A percentile compares a stretch with the other conserved stretches of the same genome.
These are phyloP conservation scores for Laothoe populi DNA, from an alignment of 2,888 invertebrate species.

Conservation along the genomic window DNA sequence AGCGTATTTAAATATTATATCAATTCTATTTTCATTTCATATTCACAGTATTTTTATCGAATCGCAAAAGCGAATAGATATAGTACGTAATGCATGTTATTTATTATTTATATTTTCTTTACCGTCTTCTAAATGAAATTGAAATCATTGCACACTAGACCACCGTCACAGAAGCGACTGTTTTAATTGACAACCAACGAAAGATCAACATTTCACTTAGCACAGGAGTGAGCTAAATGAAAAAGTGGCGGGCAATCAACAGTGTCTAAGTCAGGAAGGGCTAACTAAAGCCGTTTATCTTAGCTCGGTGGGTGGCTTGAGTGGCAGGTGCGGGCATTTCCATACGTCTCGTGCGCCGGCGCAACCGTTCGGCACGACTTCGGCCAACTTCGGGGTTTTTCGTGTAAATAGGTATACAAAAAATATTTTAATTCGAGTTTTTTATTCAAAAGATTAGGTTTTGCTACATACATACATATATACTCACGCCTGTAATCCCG, in stretches of 20 bases:
- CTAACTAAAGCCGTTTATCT: conserved; percentile 39
- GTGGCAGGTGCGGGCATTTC: conserved; percentile 51
- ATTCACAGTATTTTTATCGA: no score
- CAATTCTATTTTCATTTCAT: no score
- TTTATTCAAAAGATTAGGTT: background rate
- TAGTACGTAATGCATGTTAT: no score
- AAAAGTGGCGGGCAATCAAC: conserved; percentile 33
- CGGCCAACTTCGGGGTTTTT: conserved; percentile 7
- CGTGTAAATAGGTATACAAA: no score
- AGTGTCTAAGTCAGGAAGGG: conserved; percentile 35
- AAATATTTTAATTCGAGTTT: no score
- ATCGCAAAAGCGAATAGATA: no score
- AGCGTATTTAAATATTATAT: no score
- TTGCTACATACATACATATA: no score
- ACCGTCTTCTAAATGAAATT: background rate
- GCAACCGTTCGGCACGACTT: conserved; percentile 36
- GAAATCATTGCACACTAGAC: background rate
- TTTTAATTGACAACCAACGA: conserved; percentile 2
- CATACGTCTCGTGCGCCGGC: conserved; percentile 44
- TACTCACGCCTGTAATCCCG: no score
- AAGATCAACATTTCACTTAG: background rate
- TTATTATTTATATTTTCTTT: no score
- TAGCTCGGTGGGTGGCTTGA: conserved; percentile 44
- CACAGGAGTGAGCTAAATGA: conserved; percentile 9
- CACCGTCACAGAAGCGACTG: background rate